These are phyloP conservation scores for Callyntrura sp. DNA, from an alignment of 2,888 invertebrate genomes.

Conservation along the genomic window DNA sequence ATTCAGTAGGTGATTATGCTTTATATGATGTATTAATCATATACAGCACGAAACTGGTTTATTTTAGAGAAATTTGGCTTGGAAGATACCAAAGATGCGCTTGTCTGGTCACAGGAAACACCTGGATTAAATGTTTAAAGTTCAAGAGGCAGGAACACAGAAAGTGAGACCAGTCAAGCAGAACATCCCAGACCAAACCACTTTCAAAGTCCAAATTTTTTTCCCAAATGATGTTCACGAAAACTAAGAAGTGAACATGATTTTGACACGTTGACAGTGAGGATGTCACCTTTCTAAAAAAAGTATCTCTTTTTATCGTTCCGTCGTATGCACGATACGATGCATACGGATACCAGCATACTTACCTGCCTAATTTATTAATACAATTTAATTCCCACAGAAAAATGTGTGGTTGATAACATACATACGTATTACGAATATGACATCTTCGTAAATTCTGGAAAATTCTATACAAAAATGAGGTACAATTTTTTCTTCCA, in stretches of 20 bases:
- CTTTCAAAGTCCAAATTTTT: slow-evolving; percentile 46
- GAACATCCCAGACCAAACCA: not conserved
- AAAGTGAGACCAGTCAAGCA: too few relatives aligned
- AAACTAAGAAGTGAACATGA: not conserved
- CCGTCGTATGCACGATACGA: too few relatives aligned
- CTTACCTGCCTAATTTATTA: too few relatives aligned
- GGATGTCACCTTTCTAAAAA: not conserved
- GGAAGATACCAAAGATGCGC: too few relatives aligned
- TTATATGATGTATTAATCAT: not conserved
- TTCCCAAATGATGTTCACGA: not conserved
- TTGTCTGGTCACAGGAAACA: slow-evolving; percentile 59
- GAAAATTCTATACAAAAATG: too few relatives aligned
- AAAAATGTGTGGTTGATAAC: too few relatives aligned
- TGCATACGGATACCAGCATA: too few relatives aligned
- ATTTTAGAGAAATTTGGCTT: too few relatives aligned
- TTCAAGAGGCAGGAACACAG: not conserved
- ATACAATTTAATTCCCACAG: too few relatives aligned
- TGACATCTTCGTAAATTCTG: too few relatives aligned
- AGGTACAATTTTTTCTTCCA: too few relatives aligned
- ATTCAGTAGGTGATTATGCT: slow-evolving; percentile 32
- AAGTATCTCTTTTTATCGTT: not conserved
- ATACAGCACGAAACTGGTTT: slow-evolving; percentile 43
- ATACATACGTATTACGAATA: too few relatives aligned
- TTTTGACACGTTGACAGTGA: slow-evolving; percentile 47
- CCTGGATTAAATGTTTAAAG: slow-evolving; percentile 66